phyloP scores from a whole-genome alignment of 2,888 invertebrate genomes.

The Congeria kusceri region DNA sequence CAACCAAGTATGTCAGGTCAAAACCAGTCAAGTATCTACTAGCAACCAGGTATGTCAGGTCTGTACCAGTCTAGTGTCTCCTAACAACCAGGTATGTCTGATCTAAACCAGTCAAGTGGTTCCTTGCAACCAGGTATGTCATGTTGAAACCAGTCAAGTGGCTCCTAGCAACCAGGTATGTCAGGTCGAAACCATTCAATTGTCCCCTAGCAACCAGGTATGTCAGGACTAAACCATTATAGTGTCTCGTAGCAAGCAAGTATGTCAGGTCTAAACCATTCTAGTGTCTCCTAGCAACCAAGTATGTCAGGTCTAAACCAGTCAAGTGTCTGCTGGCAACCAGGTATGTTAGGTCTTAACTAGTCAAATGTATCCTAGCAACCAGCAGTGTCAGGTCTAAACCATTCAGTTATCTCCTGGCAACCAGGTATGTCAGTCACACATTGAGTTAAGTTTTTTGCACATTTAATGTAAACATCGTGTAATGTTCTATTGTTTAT shows the following conservation, averaged over 20 bases:
- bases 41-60: constrained; percentile 74
- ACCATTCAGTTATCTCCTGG: too few relatives aligned
- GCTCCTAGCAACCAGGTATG: constrained; percentile 74
- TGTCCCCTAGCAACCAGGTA: neutral
- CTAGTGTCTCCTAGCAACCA: too few relatives aligned
- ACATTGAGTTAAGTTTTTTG: too few relatives aligned
- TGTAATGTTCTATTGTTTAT: too few relatives aligned
- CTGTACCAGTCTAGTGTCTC: too few relatives aligned
- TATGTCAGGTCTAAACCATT: constrained; percentile 35
- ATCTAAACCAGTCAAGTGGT: constrained; percentile 86
- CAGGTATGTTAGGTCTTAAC: constrained; percentile 75
- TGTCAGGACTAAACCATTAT: constrained; percentile 86
- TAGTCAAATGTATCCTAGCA: too few relatives aligned
- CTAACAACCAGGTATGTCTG: constrained; percentile 71
- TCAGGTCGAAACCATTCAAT: too few relatives aligned
- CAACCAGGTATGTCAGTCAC: too few relatives aligned
- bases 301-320: constrained; percentile 85
- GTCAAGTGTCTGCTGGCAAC: constrained; percentile 84
- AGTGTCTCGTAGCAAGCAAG: constrained; percentile 82
- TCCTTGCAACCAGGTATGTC: constrained; percentile 79
- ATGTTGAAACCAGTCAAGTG: too few relatives aligned
- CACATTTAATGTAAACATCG: too few relatives aligned
- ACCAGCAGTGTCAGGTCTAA: too few relatives aligned
- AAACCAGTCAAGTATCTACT: too few relatives aligned
- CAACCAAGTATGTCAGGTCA: constrained; percentile 70